A percentile compares a stretch with the other conserved stretches of the same genome.
These are phyloP conservation scores for Balearica regulorum DNA, from an alignment of 2,797 vertebrate genomes.

Conservation along the genomic window DNA sequence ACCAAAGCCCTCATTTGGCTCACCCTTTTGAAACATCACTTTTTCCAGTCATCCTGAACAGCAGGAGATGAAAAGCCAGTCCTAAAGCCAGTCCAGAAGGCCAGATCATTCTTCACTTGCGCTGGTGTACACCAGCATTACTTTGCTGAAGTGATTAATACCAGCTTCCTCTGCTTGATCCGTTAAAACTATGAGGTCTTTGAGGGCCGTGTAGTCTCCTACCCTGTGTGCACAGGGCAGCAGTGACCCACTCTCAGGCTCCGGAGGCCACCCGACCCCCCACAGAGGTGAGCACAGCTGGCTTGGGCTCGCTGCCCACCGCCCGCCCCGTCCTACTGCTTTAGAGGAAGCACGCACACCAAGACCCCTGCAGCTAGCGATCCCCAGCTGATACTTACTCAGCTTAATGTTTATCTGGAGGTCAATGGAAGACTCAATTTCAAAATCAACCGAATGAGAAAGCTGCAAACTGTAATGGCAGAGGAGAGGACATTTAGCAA, in stretches of 20 bases:
- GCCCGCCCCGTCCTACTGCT: accelerated
- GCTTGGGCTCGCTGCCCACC: accelerated
- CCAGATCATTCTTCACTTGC: background rate
- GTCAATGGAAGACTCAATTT: constrained; percentile 83
- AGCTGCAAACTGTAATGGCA: constrained; percentile 71
- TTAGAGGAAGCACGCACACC: background rate
- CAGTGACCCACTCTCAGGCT: background rate
- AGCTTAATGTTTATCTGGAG: constrained; percentile 81
- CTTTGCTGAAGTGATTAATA: background rate
- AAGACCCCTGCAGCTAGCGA: accelerated
- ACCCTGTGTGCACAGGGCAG: too few relatives aligned
- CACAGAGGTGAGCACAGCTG: accelerated
- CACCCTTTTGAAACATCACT: background rate
- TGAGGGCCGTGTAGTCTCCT: background rate
- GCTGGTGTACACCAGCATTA: background rate
- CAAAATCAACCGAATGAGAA: constrained; percentile 81
- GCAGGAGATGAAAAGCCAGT: background rate
- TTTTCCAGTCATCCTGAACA: background rate
- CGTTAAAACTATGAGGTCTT: background rate
- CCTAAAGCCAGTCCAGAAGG: background rate
- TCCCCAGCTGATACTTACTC: constrained; percentile 70
- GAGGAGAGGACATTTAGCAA: background rate
- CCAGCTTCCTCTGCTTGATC: background rate
- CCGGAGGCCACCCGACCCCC: accelerated
- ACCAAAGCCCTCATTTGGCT: background rate